phyloP scores from a whole-genome alignment of 1,140 invertebrate genomes.

The Parasteatoda tepidariorum region DNA sequence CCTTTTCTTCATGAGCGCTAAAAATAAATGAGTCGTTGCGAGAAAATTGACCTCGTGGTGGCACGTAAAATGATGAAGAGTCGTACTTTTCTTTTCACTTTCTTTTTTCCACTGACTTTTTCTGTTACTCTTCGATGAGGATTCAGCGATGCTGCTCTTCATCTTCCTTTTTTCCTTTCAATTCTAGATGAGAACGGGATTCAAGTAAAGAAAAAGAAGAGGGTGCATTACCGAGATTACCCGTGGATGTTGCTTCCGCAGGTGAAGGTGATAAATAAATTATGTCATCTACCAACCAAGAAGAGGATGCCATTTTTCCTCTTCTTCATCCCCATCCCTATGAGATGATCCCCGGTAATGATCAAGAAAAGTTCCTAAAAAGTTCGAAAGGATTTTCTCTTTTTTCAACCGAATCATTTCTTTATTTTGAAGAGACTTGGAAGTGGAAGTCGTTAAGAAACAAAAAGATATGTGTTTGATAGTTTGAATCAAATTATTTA shows the following conservation, averaged over 20 bases:
- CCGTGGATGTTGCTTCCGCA: slow-evolving; percentile 52
- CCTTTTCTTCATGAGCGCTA: slow-evolving; percentile 12
- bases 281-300: slow-evolving; percentile 33
- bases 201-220: background rate
- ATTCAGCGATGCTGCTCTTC: background rate
- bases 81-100: background rate
- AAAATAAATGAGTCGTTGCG: slow-evolving; percentile 45
- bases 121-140: background rate
- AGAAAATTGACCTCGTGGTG: slow-evolving; percentile 51
- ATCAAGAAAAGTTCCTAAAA: slow-evolving; percentile 56
- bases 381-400: slow-evolving; percentile 15
- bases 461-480: background rate
- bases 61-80: slow-evolving; percentile 52
- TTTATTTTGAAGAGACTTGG: background rate
- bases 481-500: background rate
- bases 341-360: slow-evolving; percentile 42
- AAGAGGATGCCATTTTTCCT: background rate
- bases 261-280: slow-evolving; percentile 54
- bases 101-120: background rate
- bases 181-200: slow-evolving; percentile 3
- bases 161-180: background rate
- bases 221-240: slow-evolving; percentile 50
- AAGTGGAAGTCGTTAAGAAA: slow-evolving; percentile 35
- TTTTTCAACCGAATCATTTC: background rate
- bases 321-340: background rate